Evolutionary conservation across 2,888 invertebrate genomes (phyloP), one percentile per base, ranked within the genome.

Genomic region (Plebejus melissa): DNA sequence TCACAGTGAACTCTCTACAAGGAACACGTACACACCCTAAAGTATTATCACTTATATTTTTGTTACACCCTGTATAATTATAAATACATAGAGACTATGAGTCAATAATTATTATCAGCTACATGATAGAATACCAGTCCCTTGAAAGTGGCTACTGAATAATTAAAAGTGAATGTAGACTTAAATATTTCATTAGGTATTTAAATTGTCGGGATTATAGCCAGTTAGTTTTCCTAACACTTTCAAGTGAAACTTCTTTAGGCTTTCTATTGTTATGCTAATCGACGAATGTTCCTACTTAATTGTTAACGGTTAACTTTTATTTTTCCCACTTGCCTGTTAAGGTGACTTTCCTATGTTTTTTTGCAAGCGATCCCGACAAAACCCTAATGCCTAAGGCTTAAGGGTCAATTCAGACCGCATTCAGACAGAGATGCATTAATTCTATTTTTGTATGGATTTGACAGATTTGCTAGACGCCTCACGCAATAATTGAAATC

Each of bases 221-320:
- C 57, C 69, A 75, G 50, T 74, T 28, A 74, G 75, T 75, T 75
- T 76, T 77, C 77, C 76, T 72, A 77, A 78, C 74, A 77, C 80
- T 82, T 82, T 82, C 81, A 78, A 80, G n/a, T 79, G 84, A 86
- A 86, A 87, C 81, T 79, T 77, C 77, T 77, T 80, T 80, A 81
- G 79, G 83, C 88, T 89, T 88, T 89, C 89, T 87, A 88, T 84
- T 84, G 85, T 84, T 87, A 87, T 86, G 89, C 89, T 86, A 88
- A 89, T 88, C 87, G 89, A 86, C 87, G 87, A 87, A 85, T 79
- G 78, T 82, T 82, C 79, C 80, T 86, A 89, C 84, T 86, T 85
- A 88, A 88, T 88, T 88, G 88, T 85, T 84, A 88, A 87, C 69
- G n/a, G 70, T 54, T 41, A 65, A 28, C n/a, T 70, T 57, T 54